A percentile compares a stretch with the other conserved stretches of the same genome.
Evolutionary conservation across 2,797 vertebrate genomes (phyloP).

Genomic region (Ambastaia sidthimunki): DNA sequence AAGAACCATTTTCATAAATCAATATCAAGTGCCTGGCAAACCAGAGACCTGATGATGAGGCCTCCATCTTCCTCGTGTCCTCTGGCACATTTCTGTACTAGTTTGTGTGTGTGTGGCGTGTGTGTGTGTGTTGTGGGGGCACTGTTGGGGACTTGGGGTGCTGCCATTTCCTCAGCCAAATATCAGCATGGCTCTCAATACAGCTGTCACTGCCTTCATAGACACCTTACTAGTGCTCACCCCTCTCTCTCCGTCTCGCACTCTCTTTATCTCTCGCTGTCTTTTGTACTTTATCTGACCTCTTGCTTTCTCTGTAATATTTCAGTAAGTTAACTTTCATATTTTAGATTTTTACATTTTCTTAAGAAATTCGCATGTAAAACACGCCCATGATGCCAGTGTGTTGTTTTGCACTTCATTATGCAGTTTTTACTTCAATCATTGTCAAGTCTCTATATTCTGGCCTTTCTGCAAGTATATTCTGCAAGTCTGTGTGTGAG

Average conservation of each 20-base stretch:
- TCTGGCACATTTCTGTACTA: constrained; percentile 52
- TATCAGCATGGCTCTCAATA: constrained; percentile 56
- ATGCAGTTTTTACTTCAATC: not conserved
- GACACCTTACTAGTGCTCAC: constrained; percentile 23
- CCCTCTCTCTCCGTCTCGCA: not conserved
- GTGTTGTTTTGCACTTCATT: not conserved
- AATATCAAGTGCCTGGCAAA: constrained; percentile 62
- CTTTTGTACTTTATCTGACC: not conserved
- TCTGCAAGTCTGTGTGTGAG: not conserved
- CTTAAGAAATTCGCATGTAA: too few relatives aligned
- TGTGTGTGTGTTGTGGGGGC: constrained; percentile 20
- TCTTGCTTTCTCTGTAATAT: constrained; percentile 2
- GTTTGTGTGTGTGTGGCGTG: constrained; percentile 19
- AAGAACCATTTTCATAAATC: constrained; percentile 74
- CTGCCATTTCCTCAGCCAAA: constrained; percentile 58
- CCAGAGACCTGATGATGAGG: constrained; percentile 48
- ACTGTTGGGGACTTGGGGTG: constrained; percentile 36
- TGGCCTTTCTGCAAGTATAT: not conserved
- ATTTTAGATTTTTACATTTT: not conserved
- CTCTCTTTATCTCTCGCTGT: not conserved
- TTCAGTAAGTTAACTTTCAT: not conserved
- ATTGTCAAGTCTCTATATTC: not conserved
- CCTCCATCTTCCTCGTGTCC: constrained; percentile 50
- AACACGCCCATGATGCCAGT: not conserved
- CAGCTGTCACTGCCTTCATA: constrained; percentile 54